A percentile compares a stretch with the other conserved stretches of the same genome.
Evolutionary conservation across 1,140 invertebrate genomes (phyloP).

Genomic region (Armadillidium nasatum): DNA sequence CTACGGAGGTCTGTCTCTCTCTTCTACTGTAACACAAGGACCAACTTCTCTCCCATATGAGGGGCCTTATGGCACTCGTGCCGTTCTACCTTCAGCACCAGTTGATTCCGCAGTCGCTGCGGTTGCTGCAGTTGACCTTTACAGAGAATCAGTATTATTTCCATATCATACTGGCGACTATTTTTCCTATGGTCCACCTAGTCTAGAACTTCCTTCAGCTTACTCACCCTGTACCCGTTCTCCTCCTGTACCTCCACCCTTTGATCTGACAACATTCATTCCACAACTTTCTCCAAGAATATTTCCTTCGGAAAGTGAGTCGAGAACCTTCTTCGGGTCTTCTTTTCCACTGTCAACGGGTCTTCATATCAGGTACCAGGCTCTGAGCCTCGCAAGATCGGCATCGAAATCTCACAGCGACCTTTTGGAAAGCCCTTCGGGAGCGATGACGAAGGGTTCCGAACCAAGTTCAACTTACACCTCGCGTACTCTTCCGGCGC

Average conservation of each 20-base stretch:
- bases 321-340: conserved; percentile 7
- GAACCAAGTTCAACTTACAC: conserved; percentile 31
- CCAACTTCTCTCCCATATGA: background rate
- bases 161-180: conserved; percentile 22
- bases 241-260: conserved; percentile 36
- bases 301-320: background rate
- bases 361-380: conserved; percentile 39
- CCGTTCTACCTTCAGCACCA: background rate
- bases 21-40: background rate
- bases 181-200: background rate
- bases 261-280: conserved; percentile 40
- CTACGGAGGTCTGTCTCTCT: too few relatives aligned
- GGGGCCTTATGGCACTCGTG: background rate
- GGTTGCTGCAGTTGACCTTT: background rate
- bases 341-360: conserved; percentile 22
- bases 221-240: too few relatives aligned
- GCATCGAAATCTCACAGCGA: conserved; percentile 41
- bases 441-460: conserved; percentile 23
- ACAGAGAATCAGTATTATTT: background rate
- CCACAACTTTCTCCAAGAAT: conserved; percentile 33
- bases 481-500: conserved; percentile 36
- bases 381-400: conserved; percentile 35
- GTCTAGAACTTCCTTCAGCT: conserved; percentile 22
- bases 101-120: background rate
- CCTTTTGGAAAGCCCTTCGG: conserved; percentile 29